These are phyloP conservation scores for Drymonia ruficornis DNA, from an alignment of 2,888 invertebrate species.

Conservation along the genomic window DNA sequence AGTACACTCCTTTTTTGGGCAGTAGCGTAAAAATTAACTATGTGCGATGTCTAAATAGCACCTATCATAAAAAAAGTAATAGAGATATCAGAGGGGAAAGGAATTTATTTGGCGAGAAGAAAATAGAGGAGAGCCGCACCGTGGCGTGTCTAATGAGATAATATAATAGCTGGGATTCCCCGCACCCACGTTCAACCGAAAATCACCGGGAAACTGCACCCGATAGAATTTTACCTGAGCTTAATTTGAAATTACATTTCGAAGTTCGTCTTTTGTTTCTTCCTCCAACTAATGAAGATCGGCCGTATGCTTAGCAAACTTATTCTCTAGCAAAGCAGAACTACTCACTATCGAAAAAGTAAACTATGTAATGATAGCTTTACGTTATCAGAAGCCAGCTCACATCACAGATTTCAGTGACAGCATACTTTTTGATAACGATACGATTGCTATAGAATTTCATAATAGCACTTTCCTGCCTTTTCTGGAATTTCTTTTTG, in stretches of 20 bases:
- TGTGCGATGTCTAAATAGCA: constrained; percentile 27
- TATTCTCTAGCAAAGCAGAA: too few relatives aligned
- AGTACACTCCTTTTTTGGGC: too few relatives aligned
- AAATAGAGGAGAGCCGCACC: constrained; percentile 63
- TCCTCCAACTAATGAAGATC: not conserved
- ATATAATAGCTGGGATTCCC: constrained; percentile 82
- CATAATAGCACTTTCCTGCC: too few relatives aligned
- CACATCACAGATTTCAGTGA: too few relatives aligned
- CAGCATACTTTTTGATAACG: too few relatives aligned
- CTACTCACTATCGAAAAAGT: too few relatives aligned
- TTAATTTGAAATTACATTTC: constrained; percentile 24
- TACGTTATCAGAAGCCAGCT: too few relatives aligned
- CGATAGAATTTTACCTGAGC: constrained; percentile 49
- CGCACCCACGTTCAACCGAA: constrained; percentile 70
- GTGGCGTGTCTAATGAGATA: constrained; percentile 83
- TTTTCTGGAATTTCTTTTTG: too few relatives aligned
- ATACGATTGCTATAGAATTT: too few relatives aligned
- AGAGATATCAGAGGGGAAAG: constrained; percentile 67
- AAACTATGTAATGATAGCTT: too few relatives aligned
- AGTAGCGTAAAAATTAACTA: too few relatives aligned
- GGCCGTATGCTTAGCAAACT: too few relatives aligned
- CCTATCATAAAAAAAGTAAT: constrained; percentile 54
- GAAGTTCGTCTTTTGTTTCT: constrained; percentile 11
- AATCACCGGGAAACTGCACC: constrained; percentile 79
- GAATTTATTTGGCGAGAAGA: constrained; percentile 78